Base-by-base conservation (phyloP, 2,797 vertebrate species). In the Catamblyrhynchus diadema region DNA sequence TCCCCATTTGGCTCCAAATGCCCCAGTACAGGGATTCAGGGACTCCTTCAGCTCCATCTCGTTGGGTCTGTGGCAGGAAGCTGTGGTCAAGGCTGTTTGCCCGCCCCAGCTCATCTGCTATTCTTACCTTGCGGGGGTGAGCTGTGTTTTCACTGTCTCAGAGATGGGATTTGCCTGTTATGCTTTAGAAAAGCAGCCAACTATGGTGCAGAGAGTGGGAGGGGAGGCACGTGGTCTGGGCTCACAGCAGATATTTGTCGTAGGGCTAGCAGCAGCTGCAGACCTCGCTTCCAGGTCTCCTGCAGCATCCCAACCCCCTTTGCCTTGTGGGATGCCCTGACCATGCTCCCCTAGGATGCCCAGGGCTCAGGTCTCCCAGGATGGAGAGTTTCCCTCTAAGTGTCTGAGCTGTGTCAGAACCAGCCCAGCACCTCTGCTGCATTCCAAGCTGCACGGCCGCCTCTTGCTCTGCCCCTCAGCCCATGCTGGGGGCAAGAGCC, bases 391-490 rank as follows among this genome's bases (percentile, higher is more conserved):
- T 45, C 24, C 39, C 50, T 65, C 41, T 28, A 17, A 1, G 1
- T 9, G 10, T 56, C 48, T 17, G 39, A 61, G 24, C 14, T 88
- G 32, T 77, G 60, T 62, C 4, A 0, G 50, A 88, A n/a, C 35
- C 47, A 24, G 33, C 45, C 37, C 17, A 2, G 45, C 39, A n/a
- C 4, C 20, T 30, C 10, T 41, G 77, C 73, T 39, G 60, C 1
- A 0, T 69, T 64, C n/a, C 56, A 5, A 50, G 42, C 35, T 90
- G 65, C 0, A 0, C 23, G 4, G 47, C 28, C 0, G 0, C 47
- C 41, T 47, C 53, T 67, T 41, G 25, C 30, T 71, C 37, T 48
- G 15, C 33, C 41, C 3, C 0, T 17, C 33, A 65, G 47, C 22
- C 30, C 41, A 15, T 7, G 21, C 37, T 9, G 7, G 21, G 28